Percentiles rank a stretch among this genome's conserved stretches.
Conservation (phyloP, 1,140 invertebrate species). For the Diploscapter pachys region DNA sequence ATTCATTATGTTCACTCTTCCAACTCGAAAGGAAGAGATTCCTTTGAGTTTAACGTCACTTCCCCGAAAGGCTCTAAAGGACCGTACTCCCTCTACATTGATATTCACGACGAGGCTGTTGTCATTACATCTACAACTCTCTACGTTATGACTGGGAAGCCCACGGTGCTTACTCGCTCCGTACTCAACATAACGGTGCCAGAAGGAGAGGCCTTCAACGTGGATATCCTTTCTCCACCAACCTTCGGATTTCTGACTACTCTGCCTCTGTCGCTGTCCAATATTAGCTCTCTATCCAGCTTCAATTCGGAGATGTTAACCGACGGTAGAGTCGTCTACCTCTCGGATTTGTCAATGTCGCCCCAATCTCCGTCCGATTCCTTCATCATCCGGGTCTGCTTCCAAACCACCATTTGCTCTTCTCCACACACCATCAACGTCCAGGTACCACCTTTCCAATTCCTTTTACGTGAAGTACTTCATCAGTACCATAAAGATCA, state of each 20-base stretch:
- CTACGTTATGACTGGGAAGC: conserved; percentile 7
- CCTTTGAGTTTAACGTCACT: conserved; percentile 35
- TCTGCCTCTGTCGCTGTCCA: conserved; percentile 9
- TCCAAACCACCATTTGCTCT: conserved; percentile 9
- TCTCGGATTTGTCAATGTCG: conserved; percentile 11
- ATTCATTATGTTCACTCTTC: conserved; percentile 43
- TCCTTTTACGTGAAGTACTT: neutral
- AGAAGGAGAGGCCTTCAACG: conserved; percentile 14
- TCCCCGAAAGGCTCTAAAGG: conserved; percentile 22
- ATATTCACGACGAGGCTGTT: conserved; percentile 34
- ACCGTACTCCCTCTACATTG: conserved; percentile 30
- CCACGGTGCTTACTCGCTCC: neutral
- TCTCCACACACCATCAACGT: conserved; percentile 1
- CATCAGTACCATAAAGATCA: conserved; percentile 1
- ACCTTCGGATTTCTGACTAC: conserved; percentile 26
- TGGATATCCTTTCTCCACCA: conserved; percentile 18
- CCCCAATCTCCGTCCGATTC: conserved; percentile 3
- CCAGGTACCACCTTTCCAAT: neutral
- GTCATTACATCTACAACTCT: neutral
- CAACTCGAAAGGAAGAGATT: conserved; percentile 18
- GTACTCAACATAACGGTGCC: conserved; percentile 1
- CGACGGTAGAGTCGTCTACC: conserved; percentile 23
- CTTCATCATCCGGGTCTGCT: conserved; percentile 22
- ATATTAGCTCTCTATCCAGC: conserved; percentile 15
- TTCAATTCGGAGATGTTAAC: conserved; percentile 15